Evolutionary conservation across 2,888 invertebrate genomes (phyloP).

Genomic region (Pandemis cinnamomeana): DNA sequence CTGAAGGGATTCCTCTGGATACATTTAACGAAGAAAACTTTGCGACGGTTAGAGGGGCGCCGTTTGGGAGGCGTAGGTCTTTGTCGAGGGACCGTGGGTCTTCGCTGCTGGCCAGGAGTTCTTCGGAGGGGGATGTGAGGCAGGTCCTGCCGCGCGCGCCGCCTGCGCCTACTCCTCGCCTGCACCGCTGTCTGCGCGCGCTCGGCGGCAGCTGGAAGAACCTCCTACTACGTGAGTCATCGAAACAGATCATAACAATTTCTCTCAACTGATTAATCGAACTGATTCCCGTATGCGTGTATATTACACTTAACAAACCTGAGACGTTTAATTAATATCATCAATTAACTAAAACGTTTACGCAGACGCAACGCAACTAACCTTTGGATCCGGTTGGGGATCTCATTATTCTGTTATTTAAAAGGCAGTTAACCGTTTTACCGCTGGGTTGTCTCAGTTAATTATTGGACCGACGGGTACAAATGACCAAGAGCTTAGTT

Average conservation of each 20-base stretch:
- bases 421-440: slow-evolving; percentile 72
- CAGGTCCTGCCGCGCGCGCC: slow-evolving; percentile 70
- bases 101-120: slow-evolving; percentile 86
- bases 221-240: slow-evolving; percentile 89
- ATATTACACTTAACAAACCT: slow-evolving; percentile 9
- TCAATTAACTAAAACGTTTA: slow-evolving; percentile 64
- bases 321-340: slow-evolving; percentile 50
- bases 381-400: slow-evolving; percentile 63
- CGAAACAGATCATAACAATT: slow-evolving; percentile 55
- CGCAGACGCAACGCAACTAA: slow-evolving; percentile 63
- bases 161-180: slow-evolving; percentile 76
- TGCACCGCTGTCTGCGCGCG: slow-evolving; percentile 89
- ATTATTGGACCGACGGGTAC: slow-evolving; percentile 77
- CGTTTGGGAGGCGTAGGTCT: slow-evolving; percentile 77
- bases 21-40: slow-evolving; percentile 75
- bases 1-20: slow-evolving; percentile 75
- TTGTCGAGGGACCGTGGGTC: slow-evolving; percentile 80
- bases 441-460: slow-evolving; percentile 67
- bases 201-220: slow-evolving; percentile 93
- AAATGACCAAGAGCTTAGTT: slow-evolving; percentile 74
- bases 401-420: slow-evolving; percentile 72
- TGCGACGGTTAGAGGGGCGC: slow-evolving; percentile 77
- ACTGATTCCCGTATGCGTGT: slow-evolving; percentile 7
- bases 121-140: slow-evolving; percentile 89
- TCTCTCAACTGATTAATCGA: slow-evolving; percentile 16